Percentiles rank a stretch among this genome's conserved stretches.
Conservation (phyloP, 2,888 invertebrate genomes). For the Archips xylosteana region DNA sequence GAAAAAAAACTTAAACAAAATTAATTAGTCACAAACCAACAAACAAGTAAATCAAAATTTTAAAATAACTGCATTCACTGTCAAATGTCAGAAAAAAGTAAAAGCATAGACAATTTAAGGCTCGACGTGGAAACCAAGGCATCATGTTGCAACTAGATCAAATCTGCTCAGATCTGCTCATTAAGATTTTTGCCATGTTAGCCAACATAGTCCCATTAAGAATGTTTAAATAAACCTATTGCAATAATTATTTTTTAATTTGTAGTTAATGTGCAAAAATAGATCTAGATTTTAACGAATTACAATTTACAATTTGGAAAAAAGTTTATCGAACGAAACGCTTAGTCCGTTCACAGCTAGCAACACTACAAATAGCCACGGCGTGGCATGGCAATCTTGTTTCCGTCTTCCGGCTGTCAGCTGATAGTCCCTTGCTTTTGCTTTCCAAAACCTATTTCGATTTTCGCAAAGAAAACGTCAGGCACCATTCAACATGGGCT, state of each 20-base stretch:
- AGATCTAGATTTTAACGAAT: background rate
- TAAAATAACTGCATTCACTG: constrained; percentile 51
- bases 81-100: constrained; percentile 44
- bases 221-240: background rate
- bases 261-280: too few species aligned
- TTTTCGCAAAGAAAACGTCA: constrained; percentile 84
- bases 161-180: too few species aligned
- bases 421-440: constrained; percentile 77
- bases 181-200: background rate
- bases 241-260: background rate
- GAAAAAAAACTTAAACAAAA: constrained; percentile 56
- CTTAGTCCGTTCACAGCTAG: background rate
- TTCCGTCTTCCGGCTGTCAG: constrained; percentile 82
- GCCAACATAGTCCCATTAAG: background rate
- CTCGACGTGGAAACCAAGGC: background rate
- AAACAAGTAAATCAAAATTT: constrained; percentile 46
- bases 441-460: constrained; percentile 83
- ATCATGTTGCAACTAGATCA: background rate
- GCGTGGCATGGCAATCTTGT: constrained; percentile 58
- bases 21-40: constrained; percentile 44
- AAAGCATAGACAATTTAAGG: constrained; percentile 30
- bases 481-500: constrained; percentile 86
- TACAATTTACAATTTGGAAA: background rate
- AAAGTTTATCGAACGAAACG: background rate
- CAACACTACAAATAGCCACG: constrained; percentile 41